Conservation (phyloP, 2,888 invertebrate genomes). For the Drosophila demipolita region DNA sequence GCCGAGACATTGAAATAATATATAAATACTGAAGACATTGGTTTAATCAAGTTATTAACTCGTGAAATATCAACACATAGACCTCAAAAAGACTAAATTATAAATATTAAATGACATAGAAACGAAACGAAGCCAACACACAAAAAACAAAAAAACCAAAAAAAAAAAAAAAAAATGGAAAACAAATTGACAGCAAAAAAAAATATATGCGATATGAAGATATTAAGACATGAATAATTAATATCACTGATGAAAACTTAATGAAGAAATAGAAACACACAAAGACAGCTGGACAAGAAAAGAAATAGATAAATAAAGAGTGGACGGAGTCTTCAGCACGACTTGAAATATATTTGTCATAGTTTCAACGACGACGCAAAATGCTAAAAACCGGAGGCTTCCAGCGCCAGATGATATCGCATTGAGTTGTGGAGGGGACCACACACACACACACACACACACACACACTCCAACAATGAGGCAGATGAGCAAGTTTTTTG, state of each 20-base stretch:
- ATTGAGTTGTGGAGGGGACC: slow-evolving; percentile 42
- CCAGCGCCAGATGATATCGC: slow-evolving; percentile 21
- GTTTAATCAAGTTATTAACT: slow-evolving; percentile 80
- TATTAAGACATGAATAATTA: slow-evolving; percentile 82
- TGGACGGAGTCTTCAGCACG: slow-evolving; percentile 56
- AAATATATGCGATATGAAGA: slow-evolving; percentile 74
- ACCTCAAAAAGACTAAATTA: slow-evolving; percentile 70
- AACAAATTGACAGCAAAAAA: slow-evolving; percentile 56
- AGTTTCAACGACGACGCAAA: slow-evolving; percentile 68
- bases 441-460: slow-evolving; percentile 46
- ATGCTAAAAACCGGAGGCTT: slow-evolving; percentile 72
- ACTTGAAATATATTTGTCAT: slow-evolving; percentile 82
- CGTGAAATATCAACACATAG: slow-evolving; percentile 79
- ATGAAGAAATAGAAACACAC: slow-evolving; percentile 77
- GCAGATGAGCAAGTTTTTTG: slow-evolving; percentile 63
- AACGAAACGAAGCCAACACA: slow-evolving; percentile 46
- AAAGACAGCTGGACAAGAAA: slow-evolving; percentile 17
- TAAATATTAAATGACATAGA: slow-evolving; percentile 77
- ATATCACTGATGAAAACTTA: slow-evolving; percentile 81
- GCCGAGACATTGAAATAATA: slow-evolving; percentile 26
- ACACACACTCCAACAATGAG: slow-evolving; percentile 1
- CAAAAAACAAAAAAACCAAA: slow-evolving; percentile 13
- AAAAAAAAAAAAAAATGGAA: background rate
- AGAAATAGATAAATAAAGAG: slow-evolving; percentile 54
- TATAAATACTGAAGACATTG: slow-evolving; percentile 53